These are phyloP conservation scores for Perizoma affinitatum DNA, from an alignment of 2,888 invertebrate genomes.

Conservation along the genomic window DNA sequence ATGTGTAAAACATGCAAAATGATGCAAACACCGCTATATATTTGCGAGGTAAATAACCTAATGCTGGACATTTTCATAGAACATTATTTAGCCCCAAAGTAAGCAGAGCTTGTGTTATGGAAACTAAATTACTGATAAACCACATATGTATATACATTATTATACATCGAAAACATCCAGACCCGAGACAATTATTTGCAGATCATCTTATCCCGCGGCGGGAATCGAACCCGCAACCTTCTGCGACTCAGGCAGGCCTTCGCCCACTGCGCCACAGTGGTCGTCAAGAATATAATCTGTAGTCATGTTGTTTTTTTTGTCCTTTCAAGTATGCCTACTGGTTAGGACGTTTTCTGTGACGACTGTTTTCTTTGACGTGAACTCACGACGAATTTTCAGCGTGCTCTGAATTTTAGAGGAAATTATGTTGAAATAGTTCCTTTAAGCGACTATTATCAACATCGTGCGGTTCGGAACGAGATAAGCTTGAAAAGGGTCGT, in stretches of 20 bases:
- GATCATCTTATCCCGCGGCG: too few species aligned
- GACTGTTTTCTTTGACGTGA: conserved; percentile 72
- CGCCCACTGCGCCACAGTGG: too few species aligned
- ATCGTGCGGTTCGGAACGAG: conserved; percentile 43
- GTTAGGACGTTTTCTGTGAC: conserved; percentile 1
- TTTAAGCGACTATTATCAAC: conserved; percentile 52
- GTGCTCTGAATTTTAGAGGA: conserved; percentile 65
- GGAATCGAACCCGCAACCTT: too few species aligned
- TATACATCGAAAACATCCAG: too few species aligned
- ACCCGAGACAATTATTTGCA: too few species aligned
- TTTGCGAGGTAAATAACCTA: too few species aligned
- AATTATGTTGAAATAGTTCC: conserved; percentile 72
- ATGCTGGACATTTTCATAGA: too few species aligned
- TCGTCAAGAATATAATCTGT: neutral
- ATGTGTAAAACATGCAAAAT: conserved; percentile 20
- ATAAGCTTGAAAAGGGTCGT: conserved; percentile 40
- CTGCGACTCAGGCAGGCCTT: too few species aligned
- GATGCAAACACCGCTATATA: neutral
- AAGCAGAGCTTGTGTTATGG: too few species aligned
- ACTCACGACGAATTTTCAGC: conserved; percentile 66
- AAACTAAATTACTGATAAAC: too few species aligned
- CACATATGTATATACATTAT: too few species aligned
- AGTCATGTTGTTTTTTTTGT: neutral
- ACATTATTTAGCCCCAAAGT: too few species aligned
- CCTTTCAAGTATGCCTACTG: neutral